phyloP scores from a whole-genome alignment of 2,888 invertebrate species.

The Cataglyphis albicans region DNA sequence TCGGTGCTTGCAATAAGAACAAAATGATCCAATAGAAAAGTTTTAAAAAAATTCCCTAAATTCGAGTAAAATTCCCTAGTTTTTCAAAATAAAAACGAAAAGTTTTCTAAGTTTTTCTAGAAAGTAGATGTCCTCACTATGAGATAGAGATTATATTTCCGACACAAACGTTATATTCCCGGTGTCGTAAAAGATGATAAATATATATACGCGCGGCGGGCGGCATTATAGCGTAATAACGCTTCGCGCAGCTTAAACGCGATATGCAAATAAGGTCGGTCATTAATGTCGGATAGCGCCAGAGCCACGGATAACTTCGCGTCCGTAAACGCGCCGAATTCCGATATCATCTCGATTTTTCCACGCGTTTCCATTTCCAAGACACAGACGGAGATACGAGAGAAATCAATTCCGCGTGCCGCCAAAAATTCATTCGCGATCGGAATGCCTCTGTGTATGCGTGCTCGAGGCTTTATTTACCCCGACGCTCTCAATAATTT shows the following conservation, averaged over 20 bases:
- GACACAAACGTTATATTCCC: conserved; percentile 22
- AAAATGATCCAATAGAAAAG: too few species aligned
- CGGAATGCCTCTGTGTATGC: background rate
- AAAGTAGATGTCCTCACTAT: background rate
- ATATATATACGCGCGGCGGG: background rate
- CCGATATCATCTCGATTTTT: conserved; percentile 21
- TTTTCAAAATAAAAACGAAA: too few species aligned
- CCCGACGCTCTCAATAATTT: conserved; percentile 29
- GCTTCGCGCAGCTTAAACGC: conserved; percentile 33
- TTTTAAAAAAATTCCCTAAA: too few species aligned
- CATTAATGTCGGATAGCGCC: conserved; percentile 37
- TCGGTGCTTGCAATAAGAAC: too few species aligned
- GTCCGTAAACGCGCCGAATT: conserved; percentile 24
- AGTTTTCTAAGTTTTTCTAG: too few species aligned
- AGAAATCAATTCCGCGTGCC: conserved; percentile 33
- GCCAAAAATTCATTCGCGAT: conserved; percentile 13
- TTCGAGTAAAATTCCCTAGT: too few species aligned
- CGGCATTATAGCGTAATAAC: conserved; percentile 39
- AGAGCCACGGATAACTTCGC: conserved; percentile 23
- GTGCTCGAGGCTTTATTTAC: conserved; percentile 16
- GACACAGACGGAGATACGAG: background rate
- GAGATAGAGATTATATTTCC: conserved; percentile 5
- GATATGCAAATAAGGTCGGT: conserved; percentile 47
- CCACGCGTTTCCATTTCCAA: conserved; percentile 15
- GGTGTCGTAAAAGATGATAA: conserved; percentile 39